Evolutionary conservation across 2,797 vertebrate genomes (phyloP).

Genomic region (Melopsittacus undulatus): DNA sequence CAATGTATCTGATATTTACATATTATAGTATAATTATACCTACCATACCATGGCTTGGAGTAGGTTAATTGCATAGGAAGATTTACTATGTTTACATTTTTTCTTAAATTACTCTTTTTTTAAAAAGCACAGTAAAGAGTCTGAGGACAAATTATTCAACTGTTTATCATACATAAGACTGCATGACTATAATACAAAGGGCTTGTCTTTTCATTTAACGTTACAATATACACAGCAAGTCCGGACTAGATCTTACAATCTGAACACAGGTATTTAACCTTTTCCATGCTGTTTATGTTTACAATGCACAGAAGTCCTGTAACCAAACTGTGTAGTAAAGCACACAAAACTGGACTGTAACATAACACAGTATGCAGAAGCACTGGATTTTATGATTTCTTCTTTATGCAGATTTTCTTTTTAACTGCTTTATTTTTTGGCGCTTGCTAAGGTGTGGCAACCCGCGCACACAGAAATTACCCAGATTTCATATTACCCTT

Average conservation of each 20-base stretch:
- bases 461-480: constrained; percentile 56
- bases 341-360: constrained; percentile 88
- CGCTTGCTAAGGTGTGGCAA: constrained; percentile 77
- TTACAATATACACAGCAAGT: constrained; percentile 99
- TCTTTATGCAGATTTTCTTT: constrained; percentile 68
- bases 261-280: constrained; percentile 99
- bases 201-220: constrained; percentile 91
- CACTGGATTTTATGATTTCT: constrained; percentile 73
- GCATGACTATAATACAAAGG: constrained; percentile 99
- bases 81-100: constrained; percentile 78
- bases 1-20: constrained; percentile 58
- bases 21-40: constrained; percentile 64
- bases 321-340: constrained; percentile 91
- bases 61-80: constrained; percentile 80
- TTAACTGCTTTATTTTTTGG: constrained; percentile 77
- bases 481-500: constrained; percentile 55
- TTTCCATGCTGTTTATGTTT: constrained; percentile 99
- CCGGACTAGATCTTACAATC: constrained; percentile 99
- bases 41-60: constrained; percentile 74
- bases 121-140: constrained; percentile 86
- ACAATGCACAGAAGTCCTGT: constrained; percentile 98
- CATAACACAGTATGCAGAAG: constrained; percentile 82
- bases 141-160: constrained; percentile 97
- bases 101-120: constrained; percentile 68
- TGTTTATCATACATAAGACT: constrained; percentile 99